Base-by-base conservation (phyloP, 2,888 invertebrate species). In the Adelphocoris suturalis region DNA sequence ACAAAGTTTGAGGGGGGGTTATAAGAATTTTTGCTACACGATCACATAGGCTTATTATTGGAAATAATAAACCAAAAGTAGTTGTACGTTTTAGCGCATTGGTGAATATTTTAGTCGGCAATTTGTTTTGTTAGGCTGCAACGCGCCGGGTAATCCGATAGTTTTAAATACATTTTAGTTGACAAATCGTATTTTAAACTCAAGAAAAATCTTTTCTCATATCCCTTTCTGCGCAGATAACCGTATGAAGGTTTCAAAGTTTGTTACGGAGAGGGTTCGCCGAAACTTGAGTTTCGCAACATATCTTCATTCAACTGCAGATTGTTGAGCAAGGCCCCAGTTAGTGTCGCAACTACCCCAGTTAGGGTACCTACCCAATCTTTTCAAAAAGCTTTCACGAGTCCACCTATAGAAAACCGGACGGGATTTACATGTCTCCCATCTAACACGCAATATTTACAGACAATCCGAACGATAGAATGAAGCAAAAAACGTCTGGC, bases 221-320 rank as follows among this genome's bases (percentile, higher is more conserved):
- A n/a, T n/a, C 57, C 57, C n/a, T 57, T n/a, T 14, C 52, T 12
- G n/a, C 19, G 16, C 57, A 57, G 57, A 57, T n/a, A n/a, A 57
- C 0, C 57, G 57, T 57, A 57, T 5, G 57, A n/a, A 0, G 57
- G n/a, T 57, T 57, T n/a, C 19, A 57, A 57, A 16, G 16, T 57
- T 16, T n/a, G 57, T 5, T 16, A n/a, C 5, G 16, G 57, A 57
- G 57, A 23, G 68, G 68, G 23, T 23, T 68, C 68, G 23, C 68
- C 68, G 23, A 68, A 68, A 68, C 68, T 23, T 23, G 68, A 23
- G 68, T 68, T 68, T 68, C 68, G 68, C 68, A 68, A 68, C 68
- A 4, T 7, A 68, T 68, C 23, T 27, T 23, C 68, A 68, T 68
- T 23, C 68, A 13, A 23, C 23, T 0, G 12, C 23, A 9, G 23